These are phyloP conservation scores for Hydriomena furcata DNA, from an alignment of 2,888 invertebrate genomes.

Conservation along the genomic window DNA sequence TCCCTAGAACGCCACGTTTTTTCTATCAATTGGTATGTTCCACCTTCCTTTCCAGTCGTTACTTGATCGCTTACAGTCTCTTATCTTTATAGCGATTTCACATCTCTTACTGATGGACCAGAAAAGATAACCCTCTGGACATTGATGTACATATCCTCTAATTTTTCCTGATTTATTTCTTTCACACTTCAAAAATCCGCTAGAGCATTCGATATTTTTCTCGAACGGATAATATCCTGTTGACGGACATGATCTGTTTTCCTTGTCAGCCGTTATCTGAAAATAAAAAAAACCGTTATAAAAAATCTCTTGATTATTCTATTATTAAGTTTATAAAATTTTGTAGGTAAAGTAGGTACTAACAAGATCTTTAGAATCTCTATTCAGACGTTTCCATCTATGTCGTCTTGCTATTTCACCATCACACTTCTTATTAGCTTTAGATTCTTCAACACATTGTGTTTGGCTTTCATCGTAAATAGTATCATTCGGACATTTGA, in stretches of 20 bases:
- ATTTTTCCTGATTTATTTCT: conserved; percentile 74
- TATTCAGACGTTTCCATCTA: conserved; percentile 80
- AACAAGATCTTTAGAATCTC: conserved; percentile 83
- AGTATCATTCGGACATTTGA: conserved; percentile 90
- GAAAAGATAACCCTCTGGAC: conserved; percentile 89
- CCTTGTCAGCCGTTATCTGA: conserved; percentile 85
- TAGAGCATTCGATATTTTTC: conserved; percentile 85
- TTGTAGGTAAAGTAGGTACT: conserved; percentile 42
- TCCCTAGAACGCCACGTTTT: conserved; percentile 72
- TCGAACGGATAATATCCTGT: conserved; percentile 89
- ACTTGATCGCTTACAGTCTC: conserved; percentile 80
- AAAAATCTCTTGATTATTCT: no score
- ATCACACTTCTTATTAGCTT: conserved; percentile 82
- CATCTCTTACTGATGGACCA: conserved; percentile 91
- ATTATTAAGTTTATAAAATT: no score
- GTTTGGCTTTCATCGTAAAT: conserved; percentile 89
- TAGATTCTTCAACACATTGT: conserved; percentile 87
- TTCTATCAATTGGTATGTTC: conserved; percentile 82
- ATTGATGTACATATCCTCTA: conserved; percentile 89
- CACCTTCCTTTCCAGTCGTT: conserved; percentile 75
- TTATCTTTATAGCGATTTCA: conserved; percentile 85
- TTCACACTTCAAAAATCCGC: conserved; percentile 89
- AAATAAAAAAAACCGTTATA: conserved; percentile 39
- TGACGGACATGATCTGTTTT: conserved; percentile 84
- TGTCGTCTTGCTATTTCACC: conserved; percentile 81